A percentile compares a stretch with the other conserved stretches of the same genome.
These are phyloP conservation scores for Arctia plantaginis DNA, from an alignment of 2,888 invertebrate species.

Conservation along the genomic window DNA sequence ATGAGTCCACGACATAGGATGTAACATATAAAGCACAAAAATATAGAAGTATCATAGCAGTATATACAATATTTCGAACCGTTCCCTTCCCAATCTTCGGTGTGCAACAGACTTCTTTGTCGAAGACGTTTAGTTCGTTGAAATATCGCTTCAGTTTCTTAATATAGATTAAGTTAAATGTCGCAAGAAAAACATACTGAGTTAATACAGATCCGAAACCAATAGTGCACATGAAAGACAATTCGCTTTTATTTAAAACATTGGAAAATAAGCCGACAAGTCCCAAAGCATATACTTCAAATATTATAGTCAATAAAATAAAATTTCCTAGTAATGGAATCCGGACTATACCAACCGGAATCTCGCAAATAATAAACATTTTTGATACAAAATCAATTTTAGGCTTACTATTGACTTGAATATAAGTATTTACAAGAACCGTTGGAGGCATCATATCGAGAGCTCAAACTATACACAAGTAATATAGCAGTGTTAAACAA, in stretches of 20 bases:
- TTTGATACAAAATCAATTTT: constrained; percentile 63
- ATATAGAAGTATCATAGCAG: constrained; percentile 45
- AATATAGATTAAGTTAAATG: constrained; percentile 54
- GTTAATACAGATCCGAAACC: constrained; percentile 28
- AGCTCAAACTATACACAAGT: constrained; percentile 23
- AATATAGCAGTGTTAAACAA: constrained; percentile 9
- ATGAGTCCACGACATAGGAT: not conserved
- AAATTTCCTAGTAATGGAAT: constrained; percentile 52
- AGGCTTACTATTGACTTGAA: constrained; percentile 49
- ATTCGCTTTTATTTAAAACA: not conserved
- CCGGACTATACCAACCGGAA: constrained; percentile 59
- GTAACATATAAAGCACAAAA: constrained; percentile 3
- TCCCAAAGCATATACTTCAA: constrained; percentile 46
- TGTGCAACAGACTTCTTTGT: constrained; percentile 59
- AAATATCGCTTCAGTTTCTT: constrained; percentile 60
- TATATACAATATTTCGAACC: constrained; percentile 54
- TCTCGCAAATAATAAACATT: constrained; percentile 55
- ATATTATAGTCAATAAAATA: constrained; percentile 38
- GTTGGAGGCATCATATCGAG: constrained; percentile 57
- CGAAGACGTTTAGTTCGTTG: constrained; percentile 61
- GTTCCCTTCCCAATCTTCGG: constrained; percentile 57
- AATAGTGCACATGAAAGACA: not conserved
- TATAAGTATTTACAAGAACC: constrained; percentile 62
- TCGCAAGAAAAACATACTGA: constrained; percentile 48
- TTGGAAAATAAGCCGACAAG: constrained; percentile 25